Conservation (phyloP, 2,888 invertebrate species). For the Myopa tessellatipennis region DNA sequence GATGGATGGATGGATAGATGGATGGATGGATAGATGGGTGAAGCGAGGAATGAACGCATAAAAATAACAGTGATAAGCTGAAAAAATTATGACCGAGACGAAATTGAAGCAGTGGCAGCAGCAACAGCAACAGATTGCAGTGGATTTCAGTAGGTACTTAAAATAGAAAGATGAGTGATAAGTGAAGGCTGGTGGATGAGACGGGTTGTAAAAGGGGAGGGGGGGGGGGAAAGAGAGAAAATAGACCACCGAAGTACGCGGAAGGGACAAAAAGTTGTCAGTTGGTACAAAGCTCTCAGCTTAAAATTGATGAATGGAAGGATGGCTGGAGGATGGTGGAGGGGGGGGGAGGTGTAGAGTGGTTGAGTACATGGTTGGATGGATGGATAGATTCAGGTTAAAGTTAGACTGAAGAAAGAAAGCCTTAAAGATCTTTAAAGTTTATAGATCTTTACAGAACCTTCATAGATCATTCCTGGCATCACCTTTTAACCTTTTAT, state of each 20-base stretch:
- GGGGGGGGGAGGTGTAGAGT: not conserved
- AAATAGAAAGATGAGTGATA: not conserved
- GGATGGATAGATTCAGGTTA: no score
- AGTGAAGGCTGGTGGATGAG: not conserved
- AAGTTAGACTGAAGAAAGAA: no score
- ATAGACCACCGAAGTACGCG: not conserved
- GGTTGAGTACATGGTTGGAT: no score
- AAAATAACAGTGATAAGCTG: slow-evolving; percentile 8
- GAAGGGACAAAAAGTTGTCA: not conserved
- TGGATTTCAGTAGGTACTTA: slow-evolving; percentile 5
- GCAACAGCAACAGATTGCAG: no score
- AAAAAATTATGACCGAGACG: slow-evolving; percentile 5
- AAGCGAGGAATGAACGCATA: not conserved
- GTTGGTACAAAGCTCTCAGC: not conserved
- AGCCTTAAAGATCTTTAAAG: no score
- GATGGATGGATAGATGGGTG: not conserved
- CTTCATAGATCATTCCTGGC: no score
- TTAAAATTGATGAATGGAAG: slow-evolving; percentile 7
- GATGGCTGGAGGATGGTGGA: not conserved
- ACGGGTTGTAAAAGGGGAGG: not conserved
- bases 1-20: not conserved
- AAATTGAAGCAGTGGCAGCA: not conserved
- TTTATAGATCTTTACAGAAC: no score
- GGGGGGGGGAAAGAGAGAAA: no score
- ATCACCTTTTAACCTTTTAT: no score